phyloP scores from a whole-genome alignment of 1,140 invertebrate genomes.

The Drepana arcuata region DNA sequence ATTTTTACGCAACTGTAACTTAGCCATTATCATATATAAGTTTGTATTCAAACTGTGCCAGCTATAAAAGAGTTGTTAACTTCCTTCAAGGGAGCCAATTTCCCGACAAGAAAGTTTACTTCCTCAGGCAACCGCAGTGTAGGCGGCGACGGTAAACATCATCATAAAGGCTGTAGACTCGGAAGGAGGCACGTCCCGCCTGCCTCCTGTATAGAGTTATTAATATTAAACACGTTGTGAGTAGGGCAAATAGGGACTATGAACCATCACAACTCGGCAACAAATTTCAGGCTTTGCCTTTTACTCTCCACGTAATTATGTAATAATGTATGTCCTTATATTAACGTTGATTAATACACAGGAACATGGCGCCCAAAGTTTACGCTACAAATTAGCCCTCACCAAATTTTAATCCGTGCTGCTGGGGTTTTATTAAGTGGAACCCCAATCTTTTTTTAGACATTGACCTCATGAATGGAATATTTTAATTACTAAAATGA shows the following conservation, averaged over 20 bases:
- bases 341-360: no score
- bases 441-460: no score
- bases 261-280: conserved; percentile 16
- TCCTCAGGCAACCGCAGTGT: conserved; percentile 7
- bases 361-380: no score
- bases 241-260: conserved; percentile 40
- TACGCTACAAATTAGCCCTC: no score
- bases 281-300: conserved; percentile 26
- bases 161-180: conserved; percentile 42
- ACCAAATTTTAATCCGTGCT: no score
- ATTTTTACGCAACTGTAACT: no score
- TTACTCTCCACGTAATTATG: conserved; percentile 8
- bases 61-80: conserved; percentile 1
- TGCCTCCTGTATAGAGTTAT: conserved; percentile 60
- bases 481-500: no score
- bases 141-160: conserved; percentile 43
- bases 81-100: conserved; percentile 1
- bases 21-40: no score
- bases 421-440: no score
- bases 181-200: conserved; percentile 41
- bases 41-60: no score
- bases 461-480: no score
- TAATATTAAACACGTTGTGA: conserved; percentile 53
- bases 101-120: conserved; percentile 9
- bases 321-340: no score